Conservation (phyloP, 2,113 vertebrate genomes). For the Corvus hawaiiensis region DNA sequence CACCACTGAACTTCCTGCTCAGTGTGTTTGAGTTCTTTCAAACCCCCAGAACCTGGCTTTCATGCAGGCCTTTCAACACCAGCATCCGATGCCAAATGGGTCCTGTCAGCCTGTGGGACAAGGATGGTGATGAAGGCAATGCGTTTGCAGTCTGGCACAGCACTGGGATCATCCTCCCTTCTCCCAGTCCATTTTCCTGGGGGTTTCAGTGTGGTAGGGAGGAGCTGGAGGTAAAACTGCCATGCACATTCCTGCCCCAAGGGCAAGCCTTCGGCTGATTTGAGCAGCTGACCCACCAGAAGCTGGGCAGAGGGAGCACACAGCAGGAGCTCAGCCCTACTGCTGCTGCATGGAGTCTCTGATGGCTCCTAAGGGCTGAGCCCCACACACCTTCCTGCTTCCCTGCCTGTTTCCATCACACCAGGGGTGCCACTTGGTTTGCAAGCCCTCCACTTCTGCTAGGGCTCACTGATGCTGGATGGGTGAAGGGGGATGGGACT, state of each 20-base stretch:
- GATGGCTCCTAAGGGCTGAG: not conserved
- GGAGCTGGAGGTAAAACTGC: not conserved
- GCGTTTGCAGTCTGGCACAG: rapidly evolving
- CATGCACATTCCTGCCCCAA: rapidly evolving
- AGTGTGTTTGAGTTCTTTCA: rapidly evolving
- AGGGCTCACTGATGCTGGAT: not conserved
- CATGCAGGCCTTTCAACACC: not conserved
- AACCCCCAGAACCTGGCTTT: not conserved
- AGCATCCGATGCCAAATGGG: rapidly evolving
- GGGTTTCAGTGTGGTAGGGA: not conserved
- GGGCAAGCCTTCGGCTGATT: not conserved
- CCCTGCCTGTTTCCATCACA: not conserved
- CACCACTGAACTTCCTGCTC: not conserved
- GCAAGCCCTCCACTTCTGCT: not conserved
- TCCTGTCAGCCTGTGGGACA: rapidly evolving
- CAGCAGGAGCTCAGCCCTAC: not conserved
- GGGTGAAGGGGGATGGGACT: rapidly evolving
- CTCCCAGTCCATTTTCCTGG: not conserved
- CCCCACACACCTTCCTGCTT: not conserved
- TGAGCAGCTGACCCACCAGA: not conserved
- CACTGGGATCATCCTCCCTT: rapidly evolving
- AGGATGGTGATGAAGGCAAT: not conserved
- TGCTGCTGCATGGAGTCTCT: not conserved
- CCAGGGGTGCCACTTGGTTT: not conserved
- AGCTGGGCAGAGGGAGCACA: rapidly evolving